Evolutionary conservation across 2,888 invertebrate genomes (phyloP), one percentile per base, ranked within the genome.

Genomic region (Panopea generosa): DNA sequence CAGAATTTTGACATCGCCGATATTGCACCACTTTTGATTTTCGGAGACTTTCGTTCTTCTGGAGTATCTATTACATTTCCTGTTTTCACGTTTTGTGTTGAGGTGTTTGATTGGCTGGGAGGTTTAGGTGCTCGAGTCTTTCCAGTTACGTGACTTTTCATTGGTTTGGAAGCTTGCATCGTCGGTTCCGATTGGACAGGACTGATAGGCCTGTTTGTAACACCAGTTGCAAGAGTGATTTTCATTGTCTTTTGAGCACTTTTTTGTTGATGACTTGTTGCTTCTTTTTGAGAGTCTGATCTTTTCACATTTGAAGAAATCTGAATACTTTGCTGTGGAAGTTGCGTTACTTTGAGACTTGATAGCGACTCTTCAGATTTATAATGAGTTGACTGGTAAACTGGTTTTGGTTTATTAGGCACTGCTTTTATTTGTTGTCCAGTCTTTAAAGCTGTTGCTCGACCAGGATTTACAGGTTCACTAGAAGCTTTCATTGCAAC

Each of bases 1-100:
- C 90, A 90, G 75, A 89, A 89, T 27, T 86, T 85, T 1, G 90
- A 87, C 57, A 88, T 83, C 0, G 90, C 90, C 18, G 84, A 84
- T 33, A 88, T 90, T 50, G 86, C 86, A 18, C 89, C 89, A 55
- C 77, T 71, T 60, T 84, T 75, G 26, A 88, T 89, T 71, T 80
- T 82, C 4, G 88, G 82, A 38, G 82, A 70, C 57, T 85, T 71
- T 45, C 77, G 60, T 49, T 63, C 76, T 9, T 76, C 73, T 24
- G 81, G 59, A 40, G 74, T 77, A 53, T 67, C 72, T 27, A 70
- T 70, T 24, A 67, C 65, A 52, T 43, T 56, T 65, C 77, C 74
- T 56, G 66, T 38, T 59, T 67, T 67, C 27, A 50, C 20, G 38
- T 4, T 16, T 27, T 70, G 62, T 68, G 53, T 22, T 7, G 49